Percentiles rank a stretch among this genome's conserved stretches.
phyloP scores from a whole-genome alignment of 2,888 invertebrate species.

The Litoditis marina region DNA sequence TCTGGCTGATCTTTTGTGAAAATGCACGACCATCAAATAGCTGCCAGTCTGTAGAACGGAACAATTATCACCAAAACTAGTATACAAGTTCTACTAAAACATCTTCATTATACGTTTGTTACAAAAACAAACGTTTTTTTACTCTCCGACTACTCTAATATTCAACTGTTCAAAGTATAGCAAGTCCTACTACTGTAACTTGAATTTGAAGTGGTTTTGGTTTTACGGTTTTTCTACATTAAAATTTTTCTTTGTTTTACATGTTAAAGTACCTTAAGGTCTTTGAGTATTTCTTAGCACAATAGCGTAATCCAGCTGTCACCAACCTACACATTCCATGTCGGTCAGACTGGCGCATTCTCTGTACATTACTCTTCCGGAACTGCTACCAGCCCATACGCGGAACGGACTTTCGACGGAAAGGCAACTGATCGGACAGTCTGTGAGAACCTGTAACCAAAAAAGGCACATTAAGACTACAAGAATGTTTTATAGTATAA shows the following conservation, averaged over 20 bases:
- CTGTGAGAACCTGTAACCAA: slow-evolving; percentile 10
- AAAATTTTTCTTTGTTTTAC: slow-evolving; percentile 76
- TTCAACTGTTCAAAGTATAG: too few relatives aligned
- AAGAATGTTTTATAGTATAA: too few relatives aligned
- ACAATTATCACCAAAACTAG: too few relatives aligned
- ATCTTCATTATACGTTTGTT: too few relatives aligned
- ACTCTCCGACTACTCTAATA: too few relatives aligned
- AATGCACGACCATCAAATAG: too few relatives aligned
- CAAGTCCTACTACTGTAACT: slow-evolving; percentile 63
- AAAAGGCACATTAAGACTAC: too few relatives aligned
- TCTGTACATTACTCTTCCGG: slow-evolving; percentile 5
- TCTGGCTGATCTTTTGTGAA: too few relatives aligned
- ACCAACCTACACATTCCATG: slow-evolving; percentile 15
- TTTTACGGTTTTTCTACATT: slow-evolving; percentile 73
- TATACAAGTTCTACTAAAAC: too few relatives aligned
- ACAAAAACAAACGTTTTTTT: too few relatives aligned
- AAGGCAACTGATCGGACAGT: slow-evolving; percentile 7
- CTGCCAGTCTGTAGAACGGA: too few relatives aligned
- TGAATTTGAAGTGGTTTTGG: slow-evolving; percentile 77
- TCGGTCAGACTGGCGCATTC: slow-evolving; percentile 16
- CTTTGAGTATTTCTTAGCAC: slow-evolving; percentile 62
- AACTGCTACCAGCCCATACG: slow-evolving; percentile 8
- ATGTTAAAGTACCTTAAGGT: slow-evolving; percentile 75
- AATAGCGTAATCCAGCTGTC: background rate
- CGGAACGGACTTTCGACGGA: slow-evolving; percentile 3